phyloP scores from a whole-genome alignment of 2,113 vertebrate species.

The Indicator maculatus region DNA sequence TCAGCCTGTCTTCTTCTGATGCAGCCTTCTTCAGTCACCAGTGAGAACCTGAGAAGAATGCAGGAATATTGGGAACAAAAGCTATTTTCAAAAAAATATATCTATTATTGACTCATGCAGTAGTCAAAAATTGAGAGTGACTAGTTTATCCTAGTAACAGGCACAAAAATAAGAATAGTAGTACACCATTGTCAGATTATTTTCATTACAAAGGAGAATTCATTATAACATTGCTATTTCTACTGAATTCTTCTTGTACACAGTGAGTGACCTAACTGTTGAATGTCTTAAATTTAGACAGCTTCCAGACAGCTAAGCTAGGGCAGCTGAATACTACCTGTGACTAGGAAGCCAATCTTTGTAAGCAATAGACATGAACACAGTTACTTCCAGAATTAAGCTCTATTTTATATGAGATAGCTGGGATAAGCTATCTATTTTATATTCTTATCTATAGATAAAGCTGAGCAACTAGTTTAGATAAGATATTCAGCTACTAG shows the following conservation, averaged over 20 bases:
- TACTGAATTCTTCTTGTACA: neutral
- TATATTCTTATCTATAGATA: neutral
- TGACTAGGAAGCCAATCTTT: neutral
- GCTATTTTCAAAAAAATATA: accelerated
- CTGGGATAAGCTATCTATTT: neutral
- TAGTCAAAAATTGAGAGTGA: neutral
- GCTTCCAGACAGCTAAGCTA: neutral
- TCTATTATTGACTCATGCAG: neutral
- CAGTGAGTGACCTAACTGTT: neutral
- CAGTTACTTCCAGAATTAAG: neutral
- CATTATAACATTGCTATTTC: neutral
- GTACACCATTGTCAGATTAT: neutral
- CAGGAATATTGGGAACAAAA: neutral
- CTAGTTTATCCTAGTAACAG: neutral
- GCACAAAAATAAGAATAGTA: neutral
- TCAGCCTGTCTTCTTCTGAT: neutral
- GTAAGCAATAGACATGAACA: neutral
- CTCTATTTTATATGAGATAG: neutral
- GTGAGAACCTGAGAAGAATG: neutral
- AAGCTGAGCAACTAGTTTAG: neutral
- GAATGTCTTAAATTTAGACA: neutral
- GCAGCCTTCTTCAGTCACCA: neutral
- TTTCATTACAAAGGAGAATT: neutral
- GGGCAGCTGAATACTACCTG: neutral
- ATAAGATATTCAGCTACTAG: neutral